Percentiles rank a stretch among this genome's conserved stretches.
Conservation (phyloP, 92 coral and sea anemone genomes). For the Diadumene lineata region DNA sequence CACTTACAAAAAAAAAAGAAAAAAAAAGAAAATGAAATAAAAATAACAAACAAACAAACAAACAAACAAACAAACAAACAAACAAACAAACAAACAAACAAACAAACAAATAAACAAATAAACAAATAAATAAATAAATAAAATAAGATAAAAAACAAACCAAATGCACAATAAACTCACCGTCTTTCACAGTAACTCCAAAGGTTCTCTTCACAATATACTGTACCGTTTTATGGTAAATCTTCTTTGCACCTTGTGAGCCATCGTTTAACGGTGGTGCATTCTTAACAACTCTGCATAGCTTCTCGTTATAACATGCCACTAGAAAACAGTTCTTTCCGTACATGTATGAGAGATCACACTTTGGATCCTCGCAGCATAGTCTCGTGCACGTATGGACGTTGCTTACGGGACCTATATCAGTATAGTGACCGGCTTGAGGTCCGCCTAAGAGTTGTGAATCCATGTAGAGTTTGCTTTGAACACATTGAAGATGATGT, state of each 20-base stretch:
- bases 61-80: too few relatives aligned
- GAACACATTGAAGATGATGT: slow-evolving; percentile 89
- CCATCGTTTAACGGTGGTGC: slow-evolving; percentile 28
- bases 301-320: slow-evolving; percentile 74
- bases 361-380: slow-evolving; percentile 91
- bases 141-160: background rate
- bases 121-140: too few relatives aligned
- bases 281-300: slow-evolving; percentile 74
- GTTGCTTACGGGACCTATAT: slow-evolving; percentile 86
- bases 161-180: slow-evolving; percentile 39
- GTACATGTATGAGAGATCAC: slow-evolving; percentile 96
- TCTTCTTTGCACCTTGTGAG: slow-evolving; percentile 20
- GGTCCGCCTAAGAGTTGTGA: slow-evolving; percentile 77
- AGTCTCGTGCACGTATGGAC: slow-evolving; percentile 89
- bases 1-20: too few relatives aligned
- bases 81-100: too few relatives aligned
- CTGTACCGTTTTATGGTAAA: slow-evolving; percentile 69
- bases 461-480: slow-evolving; percentile 79
- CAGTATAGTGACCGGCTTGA: slow-evolving; percentile 90
- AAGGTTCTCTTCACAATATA: slow-evolving; percentile 81
- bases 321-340: slow-evolving; percentile 91
- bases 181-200: slow-evolving; percentile 78
- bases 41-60: too few relatives aligned
- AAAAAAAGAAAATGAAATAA: too few relatives aligned
- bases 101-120: too few relatives aligned